Conservation (phyloP, 2,888 invertebrate genomes). For the Crematogaster levior region DNA sequence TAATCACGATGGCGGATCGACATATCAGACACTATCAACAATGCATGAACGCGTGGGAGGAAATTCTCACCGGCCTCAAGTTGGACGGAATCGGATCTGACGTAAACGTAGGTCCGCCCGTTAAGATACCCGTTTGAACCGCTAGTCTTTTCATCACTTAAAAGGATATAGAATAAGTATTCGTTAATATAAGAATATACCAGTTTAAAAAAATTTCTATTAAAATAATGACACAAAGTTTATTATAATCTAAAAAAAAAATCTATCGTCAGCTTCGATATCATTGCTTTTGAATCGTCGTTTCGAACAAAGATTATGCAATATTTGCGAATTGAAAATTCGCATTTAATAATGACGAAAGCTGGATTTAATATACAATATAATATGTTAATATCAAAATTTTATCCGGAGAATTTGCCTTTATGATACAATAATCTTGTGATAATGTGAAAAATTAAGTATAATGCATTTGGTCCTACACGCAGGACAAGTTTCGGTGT, state of each 20-base stretch:
- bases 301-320: conserved; percentile 33
- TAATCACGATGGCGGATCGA: conserved; percentile 88
- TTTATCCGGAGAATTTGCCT: conserved; percentile 60
- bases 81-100: conserved; percentile 78
- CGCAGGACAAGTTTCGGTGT: conserved; percentile 49
- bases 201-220: conserved; percentile 40
- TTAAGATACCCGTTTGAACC: conserved; percentile 76
- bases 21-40: conserved; percentile 90
- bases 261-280: conserved; percentile 60
- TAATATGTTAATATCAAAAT: conserved; percentile 66
- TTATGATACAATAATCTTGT: conserved; percentile 62
- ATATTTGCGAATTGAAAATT: conserved; percentile 45
- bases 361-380: conserved; percentile 52
- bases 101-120: conserved; percentile 71
- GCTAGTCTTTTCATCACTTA: conserved; percentile 6
- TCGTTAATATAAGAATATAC: conserved; percentile 48
- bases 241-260: conserved; percentile 66
- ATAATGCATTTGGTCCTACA: conserved; percentile 56
- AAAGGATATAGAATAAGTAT: conserved; percentile 40
- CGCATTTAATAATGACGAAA: conserved; percentile 51
- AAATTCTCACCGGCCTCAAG: conserved; percentile 84
- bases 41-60: conserved; percentile 87
- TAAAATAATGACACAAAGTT: conserved; percentile 61
- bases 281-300: conserved; percentile 60
- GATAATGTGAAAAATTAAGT: conserved; percentile 60